A percentile compares a stretch with the other conserved stretches of the same genome.
Conservation (phyloP, 2,888 invertebrate genomes). For the Cheilosia vulpina region DNA sequence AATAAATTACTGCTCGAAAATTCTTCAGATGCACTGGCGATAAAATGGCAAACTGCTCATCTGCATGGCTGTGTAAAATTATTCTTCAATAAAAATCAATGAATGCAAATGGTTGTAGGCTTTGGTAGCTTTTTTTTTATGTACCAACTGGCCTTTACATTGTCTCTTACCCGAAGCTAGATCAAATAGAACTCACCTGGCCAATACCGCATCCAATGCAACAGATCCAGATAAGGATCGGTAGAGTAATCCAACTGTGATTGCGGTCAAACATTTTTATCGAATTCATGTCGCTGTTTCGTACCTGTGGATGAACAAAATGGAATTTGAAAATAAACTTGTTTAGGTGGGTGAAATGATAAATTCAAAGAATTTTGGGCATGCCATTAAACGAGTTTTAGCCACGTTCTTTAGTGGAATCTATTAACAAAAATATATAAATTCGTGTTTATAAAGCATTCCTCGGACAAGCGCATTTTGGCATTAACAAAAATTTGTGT, state of each 20-base stretch:
- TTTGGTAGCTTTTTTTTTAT: conserved; percentile 8
- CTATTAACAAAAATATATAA: not conserved
- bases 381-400: not conserved
- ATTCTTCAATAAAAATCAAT: conserved; percentile 50
- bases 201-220: conserved; percentile 59
- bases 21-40: conserved; percentile 22
- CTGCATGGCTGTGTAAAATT: conserved; percentile 16
- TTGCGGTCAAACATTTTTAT: conserved; percentile 54
- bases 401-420: not conserved
- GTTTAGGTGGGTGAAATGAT: not conserved
- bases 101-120: conserved; percentile 17
- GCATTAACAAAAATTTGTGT: not conserved
- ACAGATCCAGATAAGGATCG: conserved; percentile 72
- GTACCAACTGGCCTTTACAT: conserved; percentile 32
- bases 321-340: conserved; percentile 21
- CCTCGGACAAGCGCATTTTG: not conserved
- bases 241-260: conserved; percentile 61
- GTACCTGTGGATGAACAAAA: conserved; percentile 3
- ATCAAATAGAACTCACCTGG: conserved; percentile 57
- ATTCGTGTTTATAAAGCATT: not conserved
- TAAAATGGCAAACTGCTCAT: conserved; percentile 25
- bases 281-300: conserved; percentile 23
- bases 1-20: conserved; percentile 30
- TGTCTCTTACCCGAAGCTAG: conserved; percentile 1
- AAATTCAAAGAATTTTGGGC: not conserved